phyloP scores from a whole-genome alignment of 2,888 invertebrate genomes.

The Tethea ocularis region DNA sequence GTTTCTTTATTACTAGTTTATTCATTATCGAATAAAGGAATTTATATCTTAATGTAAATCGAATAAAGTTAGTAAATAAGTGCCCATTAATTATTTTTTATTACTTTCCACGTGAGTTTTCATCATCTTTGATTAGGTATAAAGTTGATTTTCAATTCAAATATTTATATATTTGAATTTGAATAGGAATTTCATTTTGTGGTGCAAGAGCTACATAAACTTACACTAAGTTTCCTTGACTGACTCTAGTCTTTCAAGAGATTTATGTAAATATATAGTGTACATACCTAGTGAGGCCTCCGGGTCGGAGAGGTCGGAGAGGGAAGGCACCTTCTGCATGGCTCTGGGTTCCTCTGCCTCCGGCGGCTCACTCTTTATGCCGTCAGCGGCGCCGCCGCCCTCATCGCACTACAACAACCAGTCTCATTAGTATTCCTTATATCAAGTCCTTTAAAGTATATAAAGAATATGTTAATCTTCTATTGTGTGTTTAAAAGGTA shows the following conservation, averaged over 20 bases:
- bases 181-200: too few species aligned
- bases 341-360: slow-evolving; percentile 87
- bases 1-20: neutral
- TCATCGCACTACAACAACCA: slow-evolving; percentile 74
- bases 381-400: slow-evolving; percentile 84
- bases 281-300: slow-evolving; percentile 95
- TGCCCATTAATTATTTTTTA: too few species aligned
- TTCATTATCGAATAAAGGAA: neutral
- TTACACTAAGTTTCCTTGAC: neutral
- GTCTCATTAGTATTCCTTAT: neutral
- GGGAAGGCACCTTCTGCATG: slow-evolving; percentile 94
- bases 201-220: neutral
- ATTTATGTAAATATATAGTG: neutral
- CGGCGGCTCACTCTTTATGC: slow-evolving; percentile 82
- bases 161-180: too few species aligned
- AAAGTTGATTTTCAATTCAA: too few species aligned
- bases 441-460: slow-evolving; percentile 10
- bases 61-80: too few species aligned
- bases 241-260: neutral
- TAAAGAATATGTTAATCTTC: slow-evolving; percentile 14
- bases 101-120: too few species aligned
- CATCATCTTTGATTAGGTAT: too few species aligned
- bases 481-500: slow-evolving; percentile 10
- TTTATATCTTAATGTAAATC: too few species aligned
- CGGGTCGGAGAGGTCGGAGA: slow-evolving; percentile 95